Evolutionary conservation across 2,797 vertebrate genomes (phyloP).

Genomic region (Mormyrops boulengeri): DNA sequence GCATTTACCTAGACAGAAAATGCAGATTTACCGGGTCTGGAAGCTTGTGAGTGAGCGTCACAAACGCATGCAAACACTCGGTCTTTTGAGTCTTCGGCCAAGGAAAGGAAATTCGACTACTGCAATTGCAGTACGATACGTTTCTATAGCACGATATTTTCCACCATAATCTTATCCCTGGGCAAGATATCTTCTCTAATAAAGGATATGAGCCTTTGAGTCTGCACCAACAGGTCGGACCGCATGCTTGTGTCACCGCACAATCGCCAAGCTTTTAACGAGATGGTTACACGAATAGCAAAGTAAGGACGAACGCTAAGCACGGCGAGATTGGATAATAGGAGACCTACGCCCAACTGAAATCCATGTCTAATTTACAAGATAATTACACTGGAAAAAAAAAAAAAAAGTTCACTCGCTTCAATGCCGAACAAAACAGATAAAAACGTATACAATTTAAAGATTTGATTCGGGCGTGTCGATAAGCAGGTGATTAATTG

Average conservation of each 20-base stretch:
- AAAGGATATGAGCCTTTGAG: background rate
- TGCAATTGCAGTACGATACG: background rate
- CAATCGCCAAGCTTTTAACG: slow-evolving; percentile 27
- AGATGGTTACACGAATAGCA: slow-evolving; percentile 3
- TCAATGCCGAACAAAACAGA: background rate
- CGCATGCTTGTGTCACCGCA: slow-evolving; percentile 49
- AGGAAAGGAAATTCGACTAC: background rate
- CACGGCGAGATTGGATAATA: background rate
- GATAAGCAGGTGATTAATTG: background rate
- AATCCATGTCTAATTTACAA: slow-evolving; percentile 12
- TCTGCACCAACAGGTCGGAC: slow-evolving; percentile 55
- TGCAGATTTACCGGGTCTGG: background rate
- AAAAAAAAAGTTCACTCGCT: background rate
- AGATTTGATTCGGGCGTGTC: background rate
- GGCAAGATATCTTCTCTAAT: background rate
- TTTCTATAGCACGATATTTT: background rate
- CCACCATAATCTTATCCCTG: background rate
- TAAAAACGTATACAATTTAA: background rate
- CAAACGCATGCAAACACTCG: background rate
- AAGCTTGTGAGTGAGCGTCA: background rate
- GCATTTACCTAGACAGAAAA: background rate
- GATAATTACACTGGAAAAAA: background rate
- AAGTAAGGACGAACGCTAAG: background rate
- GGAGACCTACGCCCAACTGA: slow-evolving; percentile 17
- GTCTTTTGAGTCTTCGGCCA: background rate